Percentiles rank a stretch among this genome's conserved stretches.
Evolutionary conservation across 2,113 vertebrate species (phyloP).

Genomic region (Trochalopteron elliotii): DNA sequence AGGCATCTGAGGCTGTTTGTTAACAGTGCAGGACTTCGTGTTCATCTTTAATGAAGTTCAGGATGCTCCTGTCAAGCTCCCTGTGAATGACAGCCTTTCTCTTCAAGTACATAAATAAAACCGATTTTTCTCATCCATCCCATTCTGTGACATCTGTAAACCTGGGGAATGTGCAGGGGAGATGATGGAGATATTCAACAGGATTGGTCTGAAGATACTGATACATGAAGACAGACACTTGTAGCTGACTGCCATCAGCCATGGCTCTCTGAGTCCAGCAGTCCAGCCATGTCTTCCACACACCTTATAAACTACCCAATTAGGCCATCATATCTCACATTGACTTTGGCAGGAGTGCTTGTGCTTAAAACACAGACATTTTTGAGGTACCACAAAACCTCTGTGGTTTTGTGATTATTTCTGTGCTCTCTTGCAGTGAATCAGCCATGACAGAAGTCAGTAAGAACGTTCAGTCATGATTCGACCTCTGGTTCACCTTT

Average conservation of each 20-base stretch:
- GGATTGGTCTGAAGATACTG: background rate
- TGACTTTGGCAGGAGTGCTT: background rate
- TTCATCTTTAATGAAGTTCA: background rate
- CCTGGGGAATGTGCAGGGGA: background rate
- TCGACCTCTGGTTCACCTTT: background rate
- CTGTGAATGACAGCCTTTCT: background rate
- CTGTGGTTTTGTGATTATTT: too few relatives aligned
- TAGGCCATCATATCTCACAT: background rate
- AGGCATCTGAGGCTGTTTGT: background rate
- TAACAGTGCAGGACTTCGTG: background rate
- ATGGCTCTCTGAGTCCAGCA: background rate
- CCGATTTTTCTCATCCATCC: background rate
- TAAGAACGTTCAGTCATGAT: background rate
- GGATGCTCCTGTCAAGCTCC: background rate
- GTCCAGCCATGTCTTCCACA: background rate
- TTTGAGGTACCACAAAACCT: background rate
- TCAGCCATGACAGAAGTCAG: background rate
- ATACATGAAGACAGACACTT: background rate
- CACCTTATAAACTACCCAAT: background rate
- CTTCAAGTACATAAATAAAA: background rate
- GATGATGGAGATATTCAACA: background rate
- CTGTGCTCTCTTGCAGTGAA: background rate
- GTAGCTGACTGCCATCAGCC: background rate
- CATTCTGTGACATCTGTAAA: background rate
- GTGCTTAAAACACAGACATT: background rate